Evolutionary conservation across 2,113 vertebrate species (phyloP).

Genomic region (Daboia siamensis): DNA sequence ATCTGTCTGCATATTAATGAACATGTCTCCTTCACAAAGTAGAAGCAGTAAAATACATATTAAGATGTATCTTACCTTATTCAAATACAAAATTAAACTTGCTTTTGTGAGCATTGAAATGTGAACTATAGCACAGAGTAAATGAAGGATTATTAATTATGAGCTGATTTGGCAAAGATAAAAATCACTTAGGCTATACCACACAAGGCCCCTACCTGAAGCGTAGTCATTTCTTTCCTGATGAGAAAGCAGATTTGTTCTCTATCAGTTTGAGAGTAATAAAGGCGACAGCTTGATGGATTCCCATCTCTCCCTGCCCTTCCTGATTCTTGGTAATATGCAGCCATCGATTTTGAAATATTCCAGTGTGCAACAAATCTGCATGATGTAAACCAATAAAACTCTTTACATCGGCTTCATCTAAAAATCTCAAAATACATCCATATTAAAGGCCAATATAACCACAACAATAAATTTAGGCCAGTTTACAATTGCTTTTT

Average conservation of each 20-base stretch:
- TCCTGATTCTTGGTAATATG: constrained; percentile 97
- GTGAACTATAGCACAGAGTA: neutral
- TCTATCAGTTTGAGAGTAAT: constrained; percentile 87
- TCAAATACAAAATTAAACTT: neutral
- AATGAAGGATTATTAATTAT: neutral
- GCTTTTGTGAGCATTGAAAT: neutral
- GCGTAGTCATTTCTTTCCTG: constrained; percentile 80
- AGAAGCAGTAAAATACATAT: neutral
- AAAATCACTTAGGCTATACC: neutral
- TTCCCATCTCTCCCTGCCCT: constrained; percentile 92
- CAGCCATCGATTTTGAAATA: constrained; percentile 93
- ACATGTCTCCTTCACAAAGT: neutral
- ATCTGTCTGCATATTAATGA: neutral
- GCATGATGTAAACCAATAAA: neutral
- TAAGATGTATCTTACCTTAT: neutral
- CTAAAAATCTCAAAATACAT: neutral
- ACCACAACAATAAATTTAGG: constrained; percentile 5
- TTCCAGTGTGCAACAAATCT: constrained; percentile 99
- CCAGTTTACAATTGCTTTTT: neutral
- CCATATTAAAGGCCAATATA: constrained; percentile 31
- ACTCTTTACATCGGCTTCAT: neutral
- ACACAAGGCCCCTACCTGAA: constrained; percentile 71
- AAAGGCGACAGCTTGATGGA: constrained; percentile 87
- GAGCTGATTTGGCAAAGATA: neutral
- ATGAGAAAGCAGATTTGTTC: constrained; percentile 90